These are phyloP conservation scores for Limosa lapponica DNA, from an alignment of 2,797 vertebrate genomes.

Conservation along the genomic window DNA sequence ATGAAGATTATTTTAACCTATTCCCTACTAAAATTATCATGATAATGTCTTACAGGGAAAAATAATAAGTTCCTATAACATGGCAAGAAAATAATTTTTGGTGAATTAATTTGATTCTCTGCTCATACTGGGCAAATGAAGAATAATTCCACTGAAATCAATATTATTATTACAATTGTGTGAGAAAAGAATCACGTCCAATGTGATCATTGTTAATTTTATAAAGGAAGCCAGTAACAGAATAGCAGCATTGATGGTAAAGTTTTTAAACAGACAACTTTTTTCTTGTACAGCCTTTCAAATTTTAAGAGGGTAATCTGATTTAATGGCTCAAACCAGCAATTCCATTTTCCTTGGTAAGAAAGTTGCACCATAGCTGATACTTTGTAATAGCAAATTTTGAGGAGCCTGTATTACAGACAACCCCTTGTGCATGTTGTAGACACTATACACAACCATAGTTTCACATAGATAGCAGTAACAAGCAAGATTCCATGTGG, in stretches of 20 bases:
- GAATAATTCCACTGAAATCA: slow-evolving; percentile 13
- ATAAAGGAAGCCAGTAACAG: background rate
- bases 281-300: background rate
- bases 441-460: no score
- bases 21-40: slow-evolving; percentile 55
- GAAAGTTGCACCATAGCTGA: background rate
- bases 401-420: background rate
- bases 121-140: background rate
- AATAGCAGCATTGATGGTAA: background rate
- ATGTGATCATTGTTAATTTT: background rate
- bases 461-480: no score
- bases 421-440: accelerated
- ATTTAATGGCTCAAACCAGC: background rate
- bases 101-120: slow-evolving; percentile 40
- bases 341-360: background rate
- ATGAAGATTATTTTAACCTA: slow-evolving; percentile 68
- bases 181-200: background rate
- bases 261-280: background rate
- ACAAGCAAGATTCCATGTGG: no score
- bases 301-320: background rate
- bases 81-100: slow-evolving; percentile 21
- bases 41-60: slow-evolving; percentile 47
- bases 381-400: background rate
- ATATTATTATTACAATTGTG: background rate
- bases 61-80: slow-evolving; percentile 6